Conservation (phyloP, 2,888 invertebrate species). For the Drosophila tripunctata region DNA sequence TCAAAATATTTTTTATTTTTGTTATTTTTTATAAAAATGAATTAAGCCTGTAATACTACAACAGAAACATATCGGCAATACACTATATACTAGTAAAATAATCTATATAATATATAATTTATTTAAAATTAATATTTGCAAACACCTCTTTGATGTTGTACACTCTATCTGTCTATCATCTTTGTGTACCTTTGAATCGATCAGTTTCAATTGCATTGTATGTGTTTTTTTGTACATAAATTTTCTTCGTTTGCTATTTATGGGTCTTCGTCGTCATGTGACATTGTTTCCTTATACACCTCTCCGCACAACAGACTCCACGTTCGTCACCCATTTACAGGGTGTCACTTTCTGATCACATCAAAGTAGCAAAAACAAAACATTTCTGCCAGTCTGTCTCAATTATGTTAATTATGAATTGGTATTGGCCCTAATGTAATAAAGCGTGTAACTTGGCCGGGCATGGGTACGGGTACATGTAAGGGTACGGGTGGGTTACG, state of each 20-base stretch:
- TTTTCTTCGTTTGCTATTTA: conserved; percentile 18
- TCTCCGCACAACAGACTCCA: not conserved
- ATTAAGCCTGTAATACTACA: too few relatives aligned
- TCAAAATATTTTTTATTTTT: too few relatives aligned
- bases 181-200: not conserved
- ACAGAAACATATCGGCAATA: too few relatives aligned
- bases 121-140: not conserved
- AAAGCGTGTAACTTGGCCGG: conserved; percentile 9
- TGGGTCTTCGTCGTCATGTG: conserved; percentile 8
- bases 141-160: not conserved
- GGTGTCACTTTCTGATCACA: conserved; percentile 24
- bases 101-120: too few relatives aligned
- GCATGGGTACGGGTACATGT: conserved; percentile 21
- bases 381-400: conserved; percentile 15
- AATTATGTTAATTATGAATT: conserved; percentile 58
- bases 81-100: too few relatives aligned
- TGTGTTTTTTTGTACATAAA: not conserved
- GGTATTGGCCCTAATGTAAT: conserved; percentile 46
- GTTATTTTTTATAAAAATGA: too few relatives aligned
- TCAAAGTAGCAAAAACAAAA: conserved; percentile 34
- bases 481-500: too few relatives aligned
- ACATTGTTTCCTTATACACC: conserved; percentile 5
- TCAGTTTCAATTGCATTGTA: not conserved
- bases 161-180: too few relatives aligned
- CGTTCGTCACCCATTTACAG: not conserved